Evolutionary conservation across 1,140 invertebrate genomes (phyloP).

Genomic region (Conus betulinus): DNA sequence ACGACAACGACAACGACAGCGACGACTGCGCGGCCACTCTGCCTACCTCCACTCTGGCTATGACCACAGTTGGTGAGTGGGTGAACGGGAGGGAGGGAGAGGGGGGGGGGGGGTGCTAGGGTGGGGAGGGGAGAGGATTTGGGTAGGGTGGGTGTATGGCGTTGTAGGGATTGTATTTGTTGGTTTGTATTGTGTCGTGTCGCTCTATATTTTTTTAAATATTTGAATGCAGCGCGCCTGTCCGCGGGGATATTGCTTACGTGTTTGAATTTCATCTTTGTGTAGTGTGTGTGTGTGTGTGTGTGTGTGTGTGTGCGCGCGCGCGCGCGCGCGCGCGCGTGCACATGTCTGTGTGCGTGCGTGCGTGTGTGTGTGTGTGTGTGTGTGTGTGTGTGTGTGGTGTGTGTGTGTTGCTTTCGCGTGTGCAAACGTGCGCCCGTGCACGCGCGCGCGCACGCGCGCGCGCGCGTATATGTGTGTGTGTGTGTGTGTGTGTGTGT

Average conservation of each 20-base stretch:
- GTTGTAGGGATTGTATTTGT: neutral
- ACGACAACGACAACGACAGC: slow-evolving; percentile 3
- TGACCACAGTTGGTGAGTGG: neutral
- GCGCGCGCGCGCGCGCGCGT: neutral
- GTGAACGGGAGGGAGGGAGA: too few species aligned
- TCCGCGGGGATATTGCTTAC: too few species aligned
- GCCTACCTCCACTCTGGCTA: neutral
- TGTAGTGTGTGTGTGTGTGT: neutral
- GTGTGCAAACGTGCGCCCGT: slow-evolving; percentile 1
- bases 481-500: neutral
- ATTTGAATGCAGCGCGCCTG: too few species aligned
- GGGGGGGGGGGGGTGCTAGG: too few species aligned
- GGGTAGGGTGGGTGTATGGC: too few species aligned
- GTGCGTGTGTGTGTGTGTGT: neutral
- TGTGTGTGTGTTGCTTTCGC: too few species aligned
- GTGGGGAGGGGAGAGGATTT: too few species aligned
- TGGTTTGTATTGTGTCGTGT: neutral
- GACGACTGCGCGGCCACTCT: neutral
- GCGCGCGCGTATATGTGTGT: neutral
- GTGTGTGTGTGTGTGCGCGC: neutral
- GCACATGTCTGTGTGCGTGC: neutral
- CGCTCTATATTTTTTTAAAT: too few species aligned
- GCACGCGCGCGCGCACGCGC: neutral
- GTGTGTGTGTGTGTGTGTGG: neutral
- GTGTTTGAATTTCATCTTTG: too few species aligned